Evolutionary conservation across 2,888 invertebrate species (phyloP).

Genomic region (Orthonychiurus folsomi): DNA sequence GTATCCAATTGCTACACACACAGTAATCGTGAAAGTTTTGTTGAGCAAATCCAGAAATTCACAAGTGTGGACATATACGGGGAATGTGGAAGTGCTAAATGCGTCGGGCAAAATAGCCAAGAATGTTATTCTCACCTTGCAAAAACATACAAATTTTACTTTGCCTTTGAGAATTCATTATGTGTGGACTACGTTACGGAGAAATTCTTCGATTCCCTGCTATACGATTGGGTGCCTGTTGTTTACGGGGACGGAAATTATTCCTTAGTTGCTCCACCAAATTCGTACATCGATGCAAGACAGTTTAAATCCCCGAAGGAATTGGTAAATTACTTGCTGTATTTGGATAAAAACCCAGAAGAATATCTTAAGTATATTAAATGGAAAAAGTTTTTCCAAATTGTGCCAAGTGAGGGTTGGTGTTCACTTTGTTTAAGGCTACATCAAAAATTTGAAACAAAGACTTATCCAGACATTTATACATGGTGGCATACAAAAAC

Average conservation of each 20-base stretch:
- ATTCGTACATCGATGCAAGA: slow-evolving; percentile 22
- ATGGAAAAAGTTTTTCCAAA: slow-evolving; percentile 17
- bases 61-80: slow-evolving; percentile 11
- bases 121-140: slow-evolving; percentile 3
- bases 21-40: slow-evolving; percentile 9
- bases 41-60: slow-evolving; percentile 2
- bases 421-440: slow-evolving; percentile 1
- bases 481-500: slow-evolving; percentile 14
- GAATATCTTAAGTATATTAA: slow-evolving; percentile 25
- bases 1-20: slow-evolving; percentile 38
- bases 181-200: slow-evolving; percentile 41
- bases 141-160: slow-evolving; percentile 38
- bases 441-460: neutral
- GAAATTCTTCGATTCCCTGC: slow-evolving; percentile 38
- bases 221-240: slow-evolving; percentile 20
- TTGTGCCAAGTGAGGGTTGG: neutral
- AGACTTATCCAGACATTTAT: slow-evolving; percentile 4
- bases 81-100: neutral
- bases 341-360: slow-evolving; percentile 18
- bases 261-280: slow-evolving; percentile 19
- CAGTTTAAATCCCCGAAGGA: slow-evolving; percentile 14
- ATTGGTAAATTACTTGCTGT: slow-evolving; percentile 20
- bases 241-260: slow-evolving; percentile 40
- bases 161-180: slow-evolving; percentile 41
- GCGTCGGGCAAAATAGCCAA: neutral